phyloP scores from a whole-genome alignment of 2,113 vertebrate genomes.

The Chlamydotis undulata region DNA sequence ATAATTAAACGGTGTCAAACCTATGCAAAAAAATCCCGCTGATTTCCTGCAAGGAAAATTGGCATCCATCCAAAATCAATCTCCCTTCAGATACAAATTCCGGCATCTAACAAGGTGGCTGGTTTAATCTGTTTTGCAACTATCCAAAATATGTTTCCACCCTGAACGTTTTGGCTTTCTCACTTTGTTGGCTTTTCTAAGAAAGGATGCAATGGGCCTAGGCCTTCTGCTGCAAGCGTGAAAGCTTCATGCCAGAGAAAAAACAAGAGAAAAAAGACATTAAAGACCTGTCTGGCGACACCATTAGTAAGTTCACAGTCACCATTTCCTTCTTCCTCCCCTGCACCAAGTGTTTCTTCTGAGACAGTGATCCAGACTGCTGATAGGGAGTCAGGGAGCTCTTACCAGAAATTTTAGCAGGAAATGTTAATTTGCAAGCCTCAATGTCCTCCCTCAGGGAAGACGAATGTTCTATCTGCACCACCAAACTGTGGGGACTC shows the following conservation, averaged over 20 bases:
- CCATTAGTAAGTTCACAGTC: constrained; percentile 60
- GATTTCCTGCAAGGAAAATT: not conserved
- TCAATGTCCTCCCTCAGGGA: constrained; percentile 33
- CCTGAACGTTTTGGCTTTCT: not conserved
- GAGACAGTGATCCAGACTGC: constrained; percentile 65
- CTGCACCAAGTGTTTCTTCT: constrained; percentile 66
- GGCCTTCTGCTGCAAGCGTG: not conserved
- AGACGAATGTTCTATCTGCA: not conserved
- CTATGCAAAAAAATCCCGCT: not conserved
- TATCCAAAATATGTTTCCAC: not conserved
- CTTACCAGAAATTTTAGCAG: constrained; percentile 68
- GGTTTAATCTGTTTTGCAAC: not conserved
- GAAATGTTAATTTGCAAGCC: constrained; percentile 55
- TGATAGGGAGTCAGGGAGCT: constrained; percentile 62
- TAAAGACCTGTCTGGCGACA: constrained; percentile 53
- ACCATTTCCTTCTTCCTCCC: constrained; percentile 68
- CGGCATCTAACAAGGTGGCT: not conserved
- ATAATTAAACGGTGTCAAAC: not conserved
- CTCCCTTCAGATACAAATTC: not conserved
- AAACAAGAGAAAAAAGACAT: constrained; percentile 51
- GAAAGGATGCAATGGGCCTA: not conserved
- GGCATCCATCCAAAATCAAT: not conserved
- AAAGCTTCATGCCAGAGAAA: constrained; percentile 20
- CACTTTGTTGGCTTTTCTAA: not conserved
- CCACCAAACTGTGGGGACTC: not conserved